These are phyloP conservation scores for Aulostomus chinensis DNA, from an alignment of 2,797 vertebrate genomes.

Conservation along the genomic window DNA sequence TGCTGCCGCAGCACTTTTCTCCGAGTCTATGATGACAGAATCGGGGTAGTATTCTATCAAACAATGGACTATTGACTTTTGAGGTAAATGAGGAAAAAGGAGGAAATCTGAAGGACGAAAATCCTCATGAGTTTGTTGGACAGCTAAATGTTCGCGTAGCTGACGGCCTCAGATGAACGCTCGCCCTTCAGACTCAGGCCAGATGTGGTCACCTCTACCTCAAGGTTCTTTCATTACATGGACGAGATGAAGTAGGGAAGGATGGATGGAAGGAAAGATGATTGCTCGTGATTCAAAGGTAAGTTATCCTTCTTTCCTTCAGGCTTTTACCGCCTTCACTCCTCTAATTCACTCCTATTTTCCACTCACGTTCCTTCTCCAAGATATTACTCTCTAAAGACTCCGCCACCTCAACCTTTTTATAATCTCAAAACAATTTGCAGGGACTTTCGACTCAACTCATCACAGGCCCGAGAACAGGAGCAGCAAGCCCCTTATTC, in stretches of 20 bases:
- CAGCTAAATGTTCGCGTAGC: too few species aligned
- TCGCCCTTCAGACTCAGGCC: slow-evolving; percentile 45
- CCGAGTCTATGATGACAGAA: not conserved
- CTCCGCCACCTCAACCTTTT: slow-evolving; percentile 45
- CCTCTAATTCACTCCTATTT: slow-evolving; percentile 2
- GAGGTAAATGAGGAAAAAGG: not conserved
- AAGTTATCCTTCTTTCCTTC: slow-evolving; percentile 26
- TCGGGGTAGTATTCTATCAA: slow-evolving; percentile 1
- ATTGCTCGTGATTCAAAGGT: slow-evolving; percentile 35
- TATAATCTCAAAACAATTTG: slow-evolving; percentile 73
- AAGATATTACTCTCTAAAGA: slow-evolving; percentile 46
- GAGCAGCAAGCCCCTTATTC: slow-evolving; percentile 45
- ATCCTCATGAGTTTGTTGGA: not conserved
- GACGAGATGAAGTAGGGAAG: slow-evolving; percentile 12
- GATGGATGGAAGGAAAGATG: too few species aligned
- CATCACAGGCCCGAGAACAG: slow-evolving; percentile 47
- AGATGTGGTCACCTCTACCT: slow-evolving; percentile 47
- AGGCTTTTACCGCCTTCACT: slow-evolving; percentile 1
- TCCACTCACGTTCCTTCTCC: slow-evolving; percentile 17
- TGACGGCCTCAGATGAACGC: too few species aligned
- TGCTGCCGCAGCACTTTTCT: not conserved
- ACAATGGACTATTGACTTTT: slow-evolving; percentile 7
- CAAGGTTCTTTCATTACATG: slow-evolving; percentile 50
- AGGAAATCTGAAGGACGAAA: not conserved
- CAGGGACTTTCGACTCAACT: slow-evolving; percentile 41